phyloP scores from a whole-genome alignment of 2,888 invertebrate species.

The Spilosoma lubricipeda region DNA sequence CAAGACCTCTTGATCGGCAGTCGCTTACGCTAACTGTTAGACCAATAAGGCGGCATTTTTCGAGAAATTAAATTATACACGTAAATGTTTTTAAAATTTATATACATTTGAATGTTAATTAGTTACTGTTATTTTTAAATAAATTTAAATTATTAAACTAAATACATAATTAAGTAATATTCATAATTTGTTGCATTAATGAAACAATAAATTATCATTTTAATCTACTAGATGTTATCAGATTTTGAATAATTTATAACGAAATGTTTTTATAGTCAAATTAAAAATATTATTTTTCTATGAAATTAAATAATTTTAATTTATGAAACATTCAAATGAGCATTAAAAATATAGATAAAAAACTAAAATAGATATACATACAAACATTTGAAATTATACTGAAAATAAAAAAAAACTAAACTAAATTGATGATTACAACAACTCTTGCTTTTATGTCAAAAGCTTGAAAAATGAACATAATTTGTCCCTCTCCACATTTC shows the following conservation, averaged over 20 bases:
- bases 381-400: too few species aligned
- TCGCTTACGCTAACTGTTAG: too few species aligned
- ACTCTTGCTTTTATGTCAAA: background rate
- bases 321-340: conserved; percentile 28
- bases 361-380: too few species aligned
- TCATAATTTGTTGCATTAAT: background rate
- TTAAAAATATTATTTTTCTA: background rate
- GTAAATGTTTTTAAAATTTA: too few species aligned
- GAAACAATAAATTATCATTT: background rate
- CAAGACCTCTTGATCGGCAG: too few species aligned
- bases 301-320: background rate
- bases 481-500: conserved; percentile 18
- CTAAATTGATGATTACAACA: background rate
- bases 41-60: too few species aligned
- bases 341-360: background rate
- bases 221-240: conserved; percentile 2
- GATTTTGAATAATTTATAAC: background rate
- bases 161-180: background rate
- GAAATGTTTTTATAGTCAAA: background rate
- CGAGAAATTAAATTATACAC: too few species aligned
- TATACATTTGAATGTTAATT: too few species aligned
- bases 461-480: background rate
- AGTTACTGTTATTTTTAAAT: background rate
- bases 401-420: background rate
- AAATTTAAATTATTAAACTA: background rate